Conservation (phyloP, 2,888 invertebrate genomes). For the Lamellibrachia columna region DNA sequence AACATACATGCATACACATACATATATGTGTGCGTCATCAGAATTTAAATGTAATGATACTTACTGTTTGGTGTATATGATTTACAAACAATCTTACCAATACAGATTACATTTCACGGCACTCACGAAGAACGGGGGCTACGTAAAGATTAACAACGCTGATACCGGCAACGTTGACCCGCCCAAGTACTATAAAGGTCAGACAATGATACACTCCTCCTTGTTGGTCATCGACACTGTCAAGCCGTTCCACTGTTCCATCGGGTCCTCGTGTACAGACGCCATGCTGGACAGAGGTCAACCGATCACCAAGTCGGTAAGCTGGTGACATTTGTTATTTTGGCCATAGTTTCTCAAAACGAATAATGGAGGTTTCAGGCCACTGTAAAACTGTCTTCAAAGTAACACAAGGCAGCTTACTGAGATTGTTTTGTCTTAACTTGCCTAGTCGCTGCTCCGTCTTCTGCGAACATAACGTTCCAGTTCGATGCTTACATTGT, state of each 20-base stretch:
- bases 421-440: no score
- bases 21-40: neutral
- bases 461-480: no score
- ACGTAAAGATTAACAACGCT: slow-evolving; percentile 13
- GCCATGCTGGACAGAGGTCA: slow-evolving; percentile 19
- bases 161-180: neutral
- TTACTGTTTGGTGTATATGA: no score
- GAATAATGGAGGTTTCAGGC: neutral
- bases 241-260: slow-evolving; percentile 13
- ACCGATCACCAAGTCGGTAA: neutral
- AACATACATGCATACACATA: neutral
- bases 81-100: neutral
- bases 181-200: slow-evolving; percentile 18
- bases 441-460: no score
- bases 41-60: no score
- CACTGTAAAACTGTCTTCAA: no score
- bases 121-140: neutral
- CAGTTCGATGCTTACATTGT: no score
- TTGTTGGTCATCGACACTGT: neutral
- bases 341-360: neutral
- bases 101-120: neutral
- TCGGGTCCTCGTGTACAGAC: neutral
- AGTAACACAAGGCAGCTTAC: no score
- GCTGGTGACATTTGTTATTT: neutral
- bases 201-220: slow-evolving; percentile 17